phyloP scores from a whole-genome alignment of 2,113 vertebrate species.

The Nothocercus nigrocapillus region DNA sequence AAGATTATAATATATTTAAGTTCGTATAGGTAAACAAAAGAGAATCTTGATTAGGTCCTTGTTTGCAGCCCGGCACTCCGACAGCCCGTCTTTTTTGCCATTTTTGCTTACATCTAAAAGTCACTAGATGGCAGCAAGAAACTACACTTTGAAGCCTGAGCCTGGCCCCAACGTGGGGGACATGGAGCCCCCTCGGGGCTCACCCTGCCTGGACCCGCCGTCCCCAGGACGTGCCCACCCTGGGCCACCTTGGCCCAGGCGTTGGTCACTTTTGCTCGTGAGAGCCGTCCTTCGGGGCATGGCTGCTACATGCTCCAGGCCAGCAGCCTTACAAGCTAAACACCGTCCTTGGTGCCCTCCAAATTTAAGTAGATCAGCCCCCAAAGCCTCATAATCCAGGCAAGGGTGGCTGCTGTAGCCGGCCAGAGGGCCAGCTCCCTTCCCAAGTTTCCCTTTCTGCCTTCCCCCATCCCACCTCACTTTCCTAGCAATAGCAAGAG shows the following conservation, averaged over 20 bases:
- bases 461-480: background rate
- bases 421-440: background rate
- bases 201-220: background rate
- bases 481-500: background rate
- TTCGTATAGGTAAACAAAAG: too few relatives aligned
- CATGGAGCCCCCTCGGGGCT: too few relatives aligned
- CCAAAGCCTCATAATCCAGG: accelerated
- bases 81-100: accelerated
- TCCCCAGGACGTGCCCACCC: background rate
- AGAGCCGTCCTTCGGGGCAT: background rate
- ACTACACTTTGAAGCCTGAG: background rate
- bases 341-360: accelerated
- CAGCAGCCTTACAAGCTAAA: background rate
- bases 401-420: accelerated
- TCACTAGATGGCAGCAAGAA: conserved; percentile 75
- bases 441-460: background rate
- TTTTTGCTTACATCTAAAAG: accelerated
- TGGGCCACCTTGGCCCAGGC: accelerated
- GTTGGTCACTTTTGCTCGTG: accelerated
- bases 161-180: accelerated
- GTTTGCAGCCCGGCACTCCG: accelerated
- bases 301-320: accelerated
- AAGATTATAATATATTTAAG: too few relatives aligned
- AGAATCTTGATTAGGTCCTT: too few relatives aligned
- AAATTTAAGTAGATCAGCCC: accelerated